Conservation (phyloP, 2,888 invertebrate genomes). For the Patella ulyssiponensis region DNA sequence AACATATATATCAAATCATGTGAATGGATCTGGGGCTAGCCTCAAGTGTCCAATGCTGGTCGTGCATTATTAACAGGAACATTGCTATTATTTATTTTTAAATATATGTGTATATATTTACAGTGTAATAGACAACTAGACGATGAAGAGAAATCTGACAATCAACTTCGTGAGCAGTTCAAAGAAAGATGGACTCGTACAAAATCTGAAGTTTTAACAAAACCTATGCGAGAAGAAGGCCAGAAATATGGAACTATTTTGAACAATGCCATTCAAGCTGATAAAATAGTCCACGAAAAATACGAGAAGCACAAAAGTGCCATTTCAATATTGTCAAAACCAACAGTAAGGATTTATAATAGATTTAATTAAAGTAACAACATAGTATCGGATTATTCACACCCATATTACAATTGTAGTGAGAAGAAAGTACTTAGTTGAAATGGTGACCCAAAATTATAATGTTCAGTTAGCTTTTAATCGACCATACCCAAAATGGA, state of each 20-base stretch:
- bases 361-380: no score
- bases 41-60: no score
- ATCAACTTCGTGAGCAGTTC: conserved; percentile 89
- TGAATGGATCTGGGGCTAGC: no score
- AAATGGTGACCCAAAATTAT: no score
- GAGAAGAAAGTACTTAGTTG: no score
- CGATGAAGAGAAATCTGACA: conserved; percentile 93
- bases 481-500: no score
- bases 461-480: no score
- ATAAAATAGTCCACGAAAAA: conserved; percentile 89
- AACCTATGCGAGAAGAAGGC: conserved; percentile 85
- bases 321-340: conserved; percentile 85
- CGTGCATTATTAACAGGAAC: no score
- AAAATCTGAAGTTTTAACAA: conserved; percentile 88
- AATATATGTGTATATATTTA: conserved; percentile 40
- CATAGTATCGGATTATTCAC: no score
- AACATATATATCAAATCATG: no score
- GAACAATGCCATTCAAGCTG: conserved; percentile 86
- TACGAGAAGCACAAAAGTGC: conserved; percentile 83
- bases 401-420: no score
- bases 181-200: conserved; percentile 94
- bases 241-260: conserved; percentile 91
- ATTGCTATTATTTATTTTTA: no score
- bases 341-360: conserved; percentile 73
- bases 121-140: conserved; percentile 78